Conservation (phyloP, 1,140 invertebrate genomes). For the Danaus plexippus region DNA sequence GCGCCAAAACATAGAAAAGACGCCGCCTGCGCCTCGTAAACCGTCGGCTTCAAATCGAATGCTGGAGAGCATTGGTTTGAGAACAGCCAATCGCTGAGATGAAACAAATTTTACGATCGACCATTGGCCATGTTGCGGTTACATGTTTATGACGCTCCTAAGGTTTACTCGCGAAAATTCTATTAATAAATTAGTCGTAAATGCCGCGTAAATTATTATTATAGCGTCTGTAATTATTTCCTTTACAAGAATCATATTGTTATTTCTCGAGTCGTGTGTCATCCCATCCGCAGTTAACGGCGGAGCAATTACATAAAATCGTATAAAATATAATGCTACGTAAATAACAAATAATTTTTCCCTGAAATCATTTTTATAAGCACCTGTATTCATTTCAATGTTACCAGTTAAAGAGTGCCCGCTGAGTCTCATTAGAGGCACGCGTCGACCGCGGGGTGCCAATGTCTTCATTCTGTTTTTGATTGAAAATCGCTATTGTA, state of each 20-base stretch:
- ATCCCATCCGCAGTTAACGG: too few species aligned
- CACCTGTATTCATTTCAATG: constrained; percentile 14
- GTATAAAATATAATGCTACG: neutral
- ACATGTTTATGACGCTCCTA: constrained; percentile 62
- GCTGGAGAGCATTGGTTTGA: constrained; percentile 46
- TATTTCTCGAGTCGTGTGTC: constrained; percentile 20
- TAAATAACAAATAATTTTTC: neutral
- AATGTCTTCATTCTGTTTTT: constrained; percentile 49
- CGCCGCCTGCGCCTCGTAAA: constrained; percentile 58
- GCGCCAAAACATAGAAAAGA: constrained; percentile 63
- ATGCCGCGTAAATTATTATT: constrained; percentile 58
- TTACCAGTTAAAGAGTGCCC: constrained; percentile 20
- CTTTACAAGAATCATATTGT: constrained; percentile 63
- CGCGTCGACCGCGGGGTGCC: constrained; percentile 38
- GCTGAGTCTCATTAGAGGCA: constrained; percentile 39
- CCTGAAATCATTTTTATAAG: constrained; percentile 9
- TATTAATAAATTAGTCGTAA: constrained; percentile 71
- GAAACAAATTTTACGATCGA: constrained; percentile 53
- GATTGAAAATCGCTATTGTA: constrained; percentile 13
- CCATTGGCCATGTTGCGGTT: constrained; percentile 51
- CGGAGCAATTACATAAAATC: neutral
- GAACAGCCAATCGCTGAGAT: constrained; percentile 45
- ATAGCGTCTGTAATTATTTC: constrained; percentile 63
- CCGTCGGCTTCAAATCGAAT: constrained; percentile 64
- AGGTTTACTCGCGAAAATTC: constrained; percentile 66